Evolutionary conservation across 1,140 invertebrate genomes (phyloP), one percentile per base, ranked within the genome.

Genomic region (Leptopilina boulardi): DNA sequence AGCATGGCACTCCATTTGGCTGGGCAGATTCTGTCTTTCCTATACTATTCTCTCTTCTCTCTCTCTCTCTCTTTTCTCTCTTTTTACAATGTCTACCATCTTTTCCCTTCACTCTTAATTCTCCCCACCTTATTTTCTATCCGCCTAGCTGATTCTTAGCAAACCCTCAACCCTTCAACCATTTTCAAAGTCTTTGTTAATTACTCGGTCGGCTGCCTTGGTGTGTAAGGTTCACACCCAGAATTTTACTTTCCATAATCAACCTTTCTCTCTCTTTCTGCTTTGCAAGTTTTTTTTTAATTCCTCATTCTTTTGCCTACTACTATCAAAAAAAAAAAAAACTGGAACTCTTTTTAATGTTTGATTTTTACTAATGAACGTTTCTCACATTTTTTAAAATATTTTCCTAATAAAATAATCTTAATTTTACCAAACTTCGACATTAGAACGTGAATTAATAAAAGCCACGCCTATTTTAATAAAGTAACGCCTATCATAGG

Each of bases 131-230:
- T 2, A 5, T 51, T 51, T 51, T 51, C n/a, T 51, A 51, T 51
- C 47, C 47, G 47, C n/a, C 47, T 51, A n/a, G 47, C 47, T 51
- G 47, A 51, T 51, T 51, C 47, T 51, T 18, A 15, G 47, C 47
- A 51, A 71, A 56, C 21, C 70, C 70, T 38, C 23, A 4, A 34
- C 70, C 13, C 44, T 42, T 21, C 47, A 19, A 3, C 41, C 34
- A 59, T 21, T 74, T 34, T 66, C n/a, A 77, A 77, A 80, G 76
- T 80, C 78, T 80, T 77, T 80, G 75, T 80, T 80, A 80, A 80
- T 80, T 77, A 74, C 75, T 74, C 75, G 78, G 72, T 80, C 75
- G 71, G 72, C 78, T 77, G 71, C 71, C 2, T 77, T 72, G 71
- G 70, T 66, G 70, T 66, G 76, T 80, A 72, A 74, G 71, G 77